Conservation (phyloP, 1,140 invertebrate species). For the Manduca sexta region DNA sequence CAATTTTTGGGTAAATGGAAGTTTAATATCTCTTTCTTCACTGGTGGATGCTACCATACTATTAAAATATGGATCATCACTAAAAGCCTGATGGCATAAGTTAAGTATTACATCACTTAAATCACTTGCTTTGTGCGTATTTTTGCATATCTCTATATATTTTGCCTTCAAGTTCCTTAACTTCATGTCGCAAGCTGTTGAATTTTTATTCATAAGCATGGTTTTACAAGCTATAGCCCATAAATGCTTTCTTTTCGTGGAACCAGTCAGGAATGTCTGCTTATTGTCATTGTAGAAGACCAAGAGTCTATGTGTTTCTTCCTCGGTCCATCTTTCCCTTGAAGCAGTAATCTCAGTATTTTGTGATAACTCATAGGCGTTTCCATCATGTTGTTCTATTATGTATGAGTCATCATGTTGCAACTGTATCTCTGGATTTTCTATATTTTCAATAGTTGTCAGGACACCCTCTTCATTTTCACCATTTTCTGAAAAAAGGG, state of each 20-base stretch:
- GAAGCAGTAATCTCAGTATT: neutral
- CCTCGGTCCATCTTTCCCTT: slow-evolving; percentile 43
- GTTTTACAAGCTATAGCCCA: slow-evolving; percentile 59
- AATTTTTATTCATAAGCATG: slow-evolving; percentile 42
- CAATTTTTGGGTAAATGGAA: slow-evolving; percentile 12
- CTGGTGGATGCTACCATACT: slow-evolving; percentile 4
- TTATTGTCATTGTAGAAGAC: slow-evolving; percentile 61
- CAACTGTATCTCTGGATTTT: slow-evolving; percentile 14
- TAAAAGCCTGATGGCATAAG: slow-evolving; percentile 50
- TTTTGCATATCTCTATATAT: slow-evolving; percentile 29
- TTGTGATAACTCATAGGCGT: slow-evolving; percentile 15
- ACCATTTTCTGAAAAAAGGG: slow-evolving; percentile 25
- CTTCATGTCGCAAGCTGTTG: slow-evolving; percentile 45
- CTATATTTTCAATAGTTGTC: slow-evolving; percentile 21
- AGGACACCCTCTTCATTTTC: slow-evolving; percentile 20
- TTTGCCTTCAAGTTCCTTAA: slow-evolving; percentile 38
- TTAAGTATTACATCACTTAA: slow-evolving; percentile 37
- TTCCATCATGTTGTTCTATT: neutral
- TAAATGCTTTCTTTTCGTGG: slow-evolving; percentile 45
- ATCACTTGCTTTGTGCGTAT: slow-evolving; percentile 27
- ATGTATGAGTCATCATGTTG: slow-evolving; percentile 9
- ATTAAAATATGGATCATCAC: slow-evolving; percentile 34
- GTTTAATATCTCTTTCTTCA: slow-evolving; percentile 9
- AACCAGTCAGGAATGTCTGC: slow-evolving; percentile 39
- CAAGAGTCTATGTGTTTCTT: slow-evolving; percentile 44